Evolutionary conservation across 2,888 invertebrate genomes (phyloP), one percentile per base, ranked within the genome.

Genomic region (Drosophila quasianomalipes): DNA sequence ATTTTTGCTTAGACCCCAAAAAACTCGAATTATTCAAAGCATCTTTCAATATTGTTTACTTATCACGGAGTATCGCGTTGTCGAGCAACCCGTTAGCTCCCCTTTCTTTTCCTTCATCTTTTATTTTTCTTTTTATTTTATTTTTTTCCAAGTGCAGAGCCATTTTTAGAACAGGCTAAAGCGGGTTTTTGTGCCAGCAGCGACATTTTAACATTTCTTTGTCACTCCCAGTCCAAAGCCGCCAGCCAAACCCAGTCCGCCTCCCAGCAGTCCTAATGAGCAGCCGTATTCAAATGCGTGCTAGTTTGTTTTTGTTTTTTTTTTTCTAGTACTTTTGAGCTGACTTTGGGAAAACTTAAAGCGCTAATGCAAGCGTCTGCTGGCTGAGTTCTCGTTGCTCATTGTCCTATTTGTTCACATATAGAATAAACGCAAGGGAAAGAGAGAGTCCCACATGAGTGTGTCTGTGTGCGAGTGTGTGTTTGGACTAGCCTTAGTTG

Each of bases 241-340:
- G 31, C 47, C 19, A 9, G 12, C 35, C 28, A 47, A 31, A 4
- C 49, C n/a, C 30, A 5, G 2, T 28, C 14, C 30, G 16, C 52
- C 64, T 44, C 30, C 54, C 54, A 55, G 12, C 57, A 51, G 52
- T 54, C 57, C 65, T 85, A 88, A 85, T 88, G 83, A 85, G 89
- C 80, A 77, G 61, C 70, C 58, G 55, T 69, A 81, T 81, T 78
- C 63, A 78, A 85, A 88, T 85, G 88, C 73, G 82, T 77, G 66
- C 82, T 62, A 83, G 75, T 74, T 85, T 62, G 14, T 16, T 52
- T 73, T 55, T 22, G 22, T 52, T 65, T 52, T 51, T 70, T 53
- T 51, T 67, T 47, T 52, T 51, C 39, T 58, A 12, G 37, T 60
- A 41, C 67, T 57, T 61, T 49, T 49, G n/a, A 30, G 49, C 65